These are phyloP conservation scores for Ptychoptera albimana DNA, from an alignment of 2,888 invertebrate species.

Conservation along the genomic window DNA sequence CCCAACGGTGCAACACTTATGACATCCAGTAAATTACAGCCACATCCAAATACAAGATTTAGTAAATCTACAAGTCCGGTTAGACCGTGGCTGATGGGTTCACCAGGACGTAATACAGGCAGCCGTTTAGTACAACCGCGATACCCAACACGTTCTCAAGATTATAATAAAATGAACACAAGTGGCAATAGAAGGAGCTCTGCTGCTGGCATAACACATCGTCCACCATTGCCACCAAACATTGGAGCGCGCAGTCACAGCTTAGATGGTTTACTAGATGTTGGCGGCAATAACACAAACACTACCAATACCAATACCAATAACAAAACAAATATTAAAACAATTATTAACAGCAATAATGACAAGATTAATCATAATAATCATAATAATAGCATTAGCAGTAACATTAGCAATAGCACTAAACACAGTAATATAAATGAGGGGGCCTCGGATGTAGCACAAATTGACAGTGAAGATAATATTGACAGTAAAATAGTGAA, in stretches of 20 bases:
- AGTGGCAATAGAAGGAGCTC: conserved; percentile 22
- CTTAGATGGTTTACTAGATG: conserved; percentile 43
- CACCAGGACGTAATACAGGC: conserved; percentile 13
- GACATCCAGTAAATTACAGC: no score
- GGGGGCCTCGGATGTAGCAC: conserved; percentile 7
- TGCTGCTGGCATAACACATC: conserved; percentile 24
- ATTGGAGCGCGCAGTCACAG: conserved; percentile 38
- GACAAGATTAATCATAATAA: background rate
- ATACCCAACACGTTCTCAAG: conserved; percentile 16
- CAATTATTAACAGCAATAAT: conserved; percentile 16
- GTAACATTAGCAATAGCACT: no score
- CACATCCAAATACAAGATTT: conserved; percentile 36
- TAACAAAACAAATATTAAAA: conserved; percentile 13
- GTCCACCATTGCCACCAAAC: conserved; percentile 22
- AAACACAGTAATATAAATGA: conserved; percentile 7
- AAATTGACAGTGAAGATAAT: background rate
- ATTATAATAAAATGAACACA: conserved; percentile 18
- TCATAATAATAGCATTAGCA: no score
- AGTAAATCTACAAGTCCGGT: conserved; percentile 50
- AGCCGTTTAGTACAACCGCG: conserved; percentile 11
- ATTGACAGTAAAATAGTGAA: conserved; percentile 8
- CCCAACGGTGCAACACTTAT: no score
- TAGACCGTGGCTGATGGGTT: conserved; percentile 41
- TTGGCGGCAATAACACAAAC: background rate
- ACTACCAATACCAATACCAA: conserved; percentile 14